These are phyloP conservation scores for Limnodromus scolopaceus DNA, from an alignment of 2,797 vertebrate genomes.

Conservation along the genomic window DNA sequence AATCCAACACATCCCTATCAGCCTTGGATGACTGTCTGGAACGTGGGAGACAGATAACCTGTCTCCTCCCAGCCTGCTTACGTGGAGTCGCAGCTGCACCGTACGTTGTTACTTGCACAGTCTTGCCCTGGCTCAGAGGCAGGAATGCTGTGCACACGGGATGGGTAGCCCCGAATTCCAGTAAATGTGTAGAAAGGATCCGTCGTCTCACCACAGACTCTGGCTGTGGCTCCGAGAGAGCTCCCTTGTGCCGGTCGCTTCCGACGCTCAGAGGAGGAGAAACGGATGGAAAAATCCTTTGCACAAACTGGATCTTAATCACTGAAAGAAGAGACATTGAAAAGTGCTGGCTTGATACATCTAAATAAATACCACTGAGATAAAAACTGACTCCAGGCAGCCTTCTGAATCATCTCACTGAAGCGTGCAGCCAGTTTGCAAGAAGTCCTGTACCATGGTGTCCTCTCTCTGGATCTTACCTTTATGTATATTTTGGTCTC, in stretches of 20 bases:
- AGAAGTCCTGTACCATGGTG: rapidly evolving
- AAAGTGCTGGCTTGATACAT: neutral
- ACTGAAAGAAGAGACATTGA: neutral
- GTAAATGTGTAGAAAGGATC: neutral
- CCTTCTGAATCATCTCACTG: neutral
- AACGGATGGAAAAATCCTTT: neutral
- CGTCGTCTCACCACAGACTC: neutral
- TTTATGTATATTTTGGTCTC: rapidly evolving
- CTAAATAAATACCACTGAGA: neutral
- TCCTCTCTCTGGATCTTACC: neutral
- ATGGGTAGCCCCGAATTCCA: neutral
- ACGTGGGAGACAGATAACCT: neutral
- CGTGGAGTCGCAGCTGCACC: neutral
- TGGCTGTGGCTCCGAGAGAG: neutral
- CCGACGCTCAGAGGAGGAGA: neutral
- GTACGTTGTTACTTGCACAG: neutral
- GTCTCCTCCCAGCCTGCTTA: neutral
- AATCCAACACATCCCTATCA: neutral
- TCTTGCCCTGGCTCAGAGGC: conserved; percentile 11
- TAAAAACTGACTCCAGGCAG: neutral
- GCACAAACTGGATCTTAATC: neutral
- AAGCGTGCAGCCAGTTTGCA: rapidly evolving
- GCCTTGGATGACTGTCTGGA: neutral
- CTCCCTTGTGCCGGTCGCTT: rapidly evolving
- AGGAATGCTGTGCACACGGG: neutral